A percentile compares a stretch with the other conserved stretches of the same genome.
Evolutionary conservation across 2,888 invertebrate genomes (phyloP).

Genomic region (Metacarcinus magister): DNA sequence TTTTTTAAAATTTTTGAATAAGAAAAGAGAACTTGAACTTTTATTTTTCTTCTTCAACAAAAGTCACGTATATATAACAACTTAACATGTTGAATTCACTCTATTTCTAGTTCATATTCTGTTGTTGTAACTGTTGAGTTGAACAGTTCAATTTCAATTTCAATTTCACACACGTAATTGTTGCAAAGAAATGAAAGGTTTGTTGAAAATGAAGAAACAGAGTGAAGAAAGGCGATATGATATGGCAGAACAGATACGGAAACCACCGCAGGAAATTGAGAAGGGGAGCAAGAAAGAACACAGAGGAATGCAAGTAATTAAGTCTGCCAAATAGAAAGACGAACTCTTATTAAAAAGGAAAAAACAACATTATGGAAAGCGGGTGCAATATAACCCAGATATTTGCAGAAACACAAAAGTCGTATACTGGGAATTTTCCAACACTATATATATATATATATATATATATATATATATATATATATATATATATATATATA

Average conservation of each 20-base stretch:
- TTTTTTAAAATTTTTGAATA: no score
- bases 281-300: not conserved
- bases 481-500: no score
- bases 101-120: not conserved
- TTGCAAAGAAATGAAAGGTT: not conserved
- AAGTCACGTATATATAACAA: not conserved
- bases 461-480: no score
- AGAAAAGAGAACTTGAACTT: no score
- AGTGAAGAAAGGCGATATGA: not conserved
- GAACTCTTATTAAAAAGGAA: not conserved
- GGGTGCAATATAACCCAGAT: not conserved
- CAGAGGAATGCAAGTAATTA: not conserved
- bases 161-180: not conserved
- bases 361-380: not conserved
- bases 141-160: not conserved
- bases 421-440: no score
- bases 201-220: not conserved
- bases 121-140: not conserved
- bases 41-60: not conserved
- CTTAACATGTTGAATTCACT: not conserved
- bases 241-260: not conserved
- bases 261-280: not conserved
- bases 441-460: no score
- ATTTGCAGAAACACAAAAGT: not conserved
- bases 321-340: not conserved